Percentiles rank a stretch among this genome's conserved stretches.
Conservation (phyloP, 2,113 vertebrate species). For the Pygoscelis antarcticus region DNA sequence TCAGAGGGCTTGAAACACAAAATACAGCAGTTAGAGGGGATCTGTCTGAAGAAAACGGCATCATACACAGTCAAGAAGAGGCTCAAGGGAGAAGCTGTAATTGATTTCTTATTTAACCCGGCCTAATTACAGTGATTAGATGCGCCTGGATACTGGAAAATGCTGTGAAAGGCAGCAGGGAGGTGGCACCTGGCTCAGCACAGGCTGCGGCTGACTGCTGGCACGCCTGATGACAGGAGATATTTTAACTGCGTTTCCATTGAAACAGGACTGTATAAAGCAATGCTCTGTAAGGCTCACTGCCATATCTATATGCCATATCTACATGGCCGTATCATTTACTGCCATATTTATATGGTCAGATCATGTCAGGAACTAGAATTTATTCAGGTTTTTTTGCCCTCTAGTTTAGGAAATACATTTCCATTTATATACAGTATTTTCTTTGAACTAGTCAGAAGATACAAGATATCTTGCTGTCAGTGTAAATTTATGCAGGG, state of each 20-base stretch:
- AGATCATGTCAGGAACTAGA: neutral
- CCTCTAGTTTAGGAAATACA: neutral
- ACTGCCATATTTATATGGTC: neutral
- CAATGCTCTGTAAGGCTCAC: neutral
- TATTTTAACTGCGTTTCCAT: neutral
- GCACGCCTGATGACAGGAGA: neutral
- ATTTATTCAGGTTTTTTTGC: neutral
- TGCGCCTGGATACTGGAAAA: neutral
- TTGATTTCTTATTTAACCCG: neutral
- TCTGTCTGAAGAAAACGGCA: neutral
- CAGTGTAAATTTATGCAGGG: neutral
- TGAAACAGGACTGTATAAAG: neutral
- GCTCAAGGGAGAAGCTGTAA: neutral
- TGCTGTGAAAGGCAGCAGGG: fast-evolving
- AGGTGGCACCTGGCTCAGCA: neutral
- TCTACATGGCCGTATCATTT: neutral
- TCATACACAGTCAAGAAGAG: neutral
- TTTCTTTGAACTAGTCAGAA: neutral
- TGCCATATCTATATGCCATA: neutral
- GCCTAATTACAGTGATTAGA: neutral
- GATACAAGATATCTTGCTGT: neutral
- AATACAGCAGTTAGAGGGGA: neutral
- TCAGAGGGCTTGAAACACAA: neutral
- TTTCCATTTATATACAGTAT: neutral
- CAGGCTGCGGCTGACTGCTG: neutral